Base-by-base conservation (phyloP, 2,797 vertebrate species). In the Oreonectes daqikongensis region DNA sequence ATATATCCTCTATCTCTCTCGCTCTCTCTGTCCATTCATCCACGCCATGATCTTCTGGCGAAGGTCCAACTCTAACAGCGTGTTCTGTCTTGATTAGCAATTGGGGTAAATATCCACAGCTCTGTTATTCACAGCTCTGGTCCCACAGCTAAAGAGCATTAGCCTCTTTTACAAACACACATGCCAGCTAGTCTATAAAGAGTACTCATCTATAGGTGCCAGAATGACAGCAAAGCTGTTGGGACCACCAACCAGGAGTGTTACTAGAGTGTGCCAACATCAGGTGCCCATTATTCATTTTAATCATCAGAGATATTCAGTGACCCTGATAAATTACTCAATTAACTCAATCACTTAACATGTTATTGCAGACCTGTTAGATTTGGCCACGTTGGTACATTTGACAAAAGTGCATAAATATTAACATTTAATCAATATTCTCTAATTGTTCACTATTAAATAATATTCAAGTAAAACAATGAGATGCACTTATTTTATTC, bases 81-180 rank as follows among this genome's bases (percentile, higher is more conserved):
- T 77, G 74, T 77, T 57, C 55, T 40, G 38, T 73, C 70, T 69
- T 38, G 75, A 81, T 77, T 81, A 74, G 75, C 65, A 78, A 69
- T 73, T 69, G 57, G 38, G 59, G 32, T 69, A 77, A 69, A 69
- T 64, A 69, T 72, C 50, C 48, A 61, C 40, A 50, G 42, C 50
- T 59, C 11, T 40, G 65, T 69, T 76, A 55, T 59, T 32, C 35
- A 46, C n/a, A 22, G 42, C 40, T 40, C 26, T 42, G 44, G 61
- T 74, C 64, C 30, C 65, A 65, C 63, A 52, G 66, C 70, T 70
- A 69, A 81, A 78, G 57, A 69, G 80, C 75, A 74, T 74, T 78
- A 74, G 70, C 42, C 70, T 73, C 59, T 74, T 63, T 60, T 46
- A 53, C 70, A 64, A 61, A 78, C 67, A 81, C 55, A 69, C 72